phyloP scores from a whole-genome alignment of 2,888 invertebrate genomes.

The Tachystola acroxantha region DNA sequence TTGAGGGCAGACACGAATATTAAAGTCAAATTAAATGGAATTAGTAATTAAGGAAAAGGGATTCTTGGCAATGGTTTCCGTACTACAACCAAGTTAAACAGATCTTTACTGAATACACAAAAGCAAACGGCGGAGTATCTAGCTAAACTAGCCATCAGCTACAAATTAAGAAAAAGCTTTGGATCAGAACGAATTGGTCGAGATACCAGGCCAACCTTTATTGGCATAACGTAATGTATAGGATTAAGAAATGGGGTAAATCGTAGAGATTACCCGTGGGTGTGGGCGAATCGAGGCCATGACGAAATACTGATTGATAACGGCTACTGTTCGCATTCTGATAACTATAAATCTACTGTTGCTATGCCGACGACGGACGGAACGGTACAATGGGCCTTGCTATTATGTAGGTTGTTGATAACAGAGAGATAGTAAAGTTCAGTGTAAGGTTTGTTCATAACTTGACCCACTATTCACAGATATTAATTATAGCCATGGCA shows the following conservation, averaged over 20 bases:
- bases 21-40: slow-evolving; percentile 33
- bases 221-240: slow-evolving; percentile 27
- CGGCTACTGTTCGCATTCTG: slow-evolving; percentile 45
- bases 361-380: slow-evolving; percentile 11
- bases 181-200: not conserved
- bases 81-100: slow-evolving; percentile 20
- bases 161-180: slow-evolving; percentile 24
- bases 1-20: slow-evolving; percentile 35
- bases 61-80: slow-evolving; percentile 35
- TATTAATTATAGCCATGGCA: too few species aligned
- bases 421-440: not conserved
- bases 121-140: slow-evolving; percentile 17
- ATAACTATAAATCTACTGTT: slow-evolving; percentile 25
- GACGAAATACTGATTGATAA: slow-evolving; percentile 72
- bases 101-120: slow-evolving; percentile 14
- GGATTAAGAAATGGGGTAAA: slow-evolving; percentile 70
- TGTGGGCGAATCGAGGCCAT: slow-evolving; percentile 67
- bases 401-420: not conserved
- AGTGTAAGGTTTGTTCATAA: not conserved
- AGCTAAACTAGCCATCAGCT: slow-evolving; percentile 16
- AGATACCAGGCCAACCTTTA: slow-evolving; percentile 23
- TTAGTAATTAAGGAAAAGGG: slow-evolving; percentile 33
- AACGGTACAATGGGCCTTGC: not conserved
- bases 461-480: too few species aligned
- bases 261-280: slow-evolving; percentile 58